These are phyloP conservation scores for Phocoena phocoena DNA, from an alignment of 2,113 vertebrate species.

Conservation along the genomic window DNA sequence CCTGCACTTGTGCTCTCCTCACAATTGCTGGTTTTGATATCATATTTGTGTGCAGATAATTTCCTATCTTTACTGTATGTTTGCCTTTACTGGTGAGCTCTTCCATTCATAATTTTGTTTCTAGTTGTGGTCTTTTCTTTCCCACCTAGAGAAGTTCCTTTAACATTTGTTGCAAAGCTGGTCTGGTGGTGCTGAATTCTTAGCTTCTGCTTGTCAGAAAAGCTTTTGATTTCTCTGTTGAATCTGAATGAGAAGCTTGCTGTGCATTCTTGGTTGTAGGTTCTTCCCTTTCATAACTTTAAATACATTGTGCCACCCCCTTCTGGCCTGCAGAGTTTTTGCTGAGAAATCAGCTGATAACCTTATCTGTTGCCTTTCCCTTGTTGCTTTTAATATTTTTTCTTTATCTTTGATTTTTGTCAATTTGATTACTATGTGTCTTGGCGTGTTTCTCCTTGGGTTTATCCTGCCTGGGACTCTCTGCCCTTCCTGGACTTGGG, in stretches of 20 bases:
- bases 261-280: neutral
- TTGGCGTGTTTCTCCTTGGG: too few species aligned
- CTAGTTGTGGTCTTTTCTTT: too few species aligned
- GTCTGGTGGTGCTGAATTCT: neutral
- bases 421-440: too few species aligned
- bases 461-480: too few species aligned
- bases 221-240: too few species aligned
- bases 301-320: neutral
- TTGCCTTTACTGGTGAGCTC: neutral
- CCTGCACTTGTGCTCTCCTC: neutral
- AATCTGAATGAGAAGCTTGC: too few species aligned
- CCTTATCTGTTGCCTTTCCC: neutral
- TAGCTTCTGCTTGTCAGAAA: neutral
- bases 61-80: neutral
- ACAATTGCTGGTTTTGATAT: neutral
- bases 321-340: neutral
- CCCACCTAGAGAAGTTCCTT: neutral
- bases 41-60: neutral
- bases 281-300: neutral
- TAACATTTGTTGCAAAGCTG: neutral
- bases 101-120: neutral
- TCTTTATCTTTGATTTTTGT: neutral
- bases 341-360: neutral
- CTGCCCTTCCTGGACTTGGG: neutral
- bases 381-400: neutral